These are phyloP conservation scores for Furcula furcula DNA, from an alignment of 2,888 invertebrate species.

Conservation along the genomic window DNA sequence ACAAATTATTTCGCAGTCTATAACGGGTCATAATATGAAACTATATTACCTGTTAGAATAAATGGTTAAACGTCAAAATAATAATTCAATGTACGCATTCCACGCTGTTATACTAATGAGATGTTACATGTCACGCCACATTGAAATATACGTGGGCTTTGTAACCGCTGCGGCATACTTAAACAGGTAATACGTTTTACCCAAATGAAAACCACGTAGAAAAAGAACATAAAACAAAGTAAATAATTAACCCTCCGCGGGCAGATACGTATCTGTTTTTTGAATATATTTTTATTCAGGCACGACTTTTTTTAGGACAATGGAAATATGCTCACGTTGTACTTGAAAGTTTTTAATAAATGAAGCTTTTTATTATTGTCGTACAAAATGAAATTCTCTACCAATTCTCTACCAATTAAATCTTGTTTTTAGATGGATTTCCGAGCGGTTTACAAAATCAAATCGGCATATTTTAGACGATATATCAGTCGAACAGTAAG, in stretches of 20 bases:
- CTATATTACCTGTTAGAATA: constrained; percentile 7
- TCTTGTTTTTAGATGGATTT: too few species aligned
- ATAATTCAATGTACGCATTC: constrained; percentile 20
- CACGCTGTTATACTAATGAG: constrained; percentile 24
- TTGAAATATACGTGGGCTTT: constrained; percentile 23
- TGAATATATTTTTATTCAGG: constrained; percentile 16
- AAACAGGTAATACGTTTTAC: constrained; percentile 26
- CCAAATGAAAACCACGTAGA: constrained; percentile 24
- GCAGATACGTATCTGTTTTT: constrained; percentile 23
- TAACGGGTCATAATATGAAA: neutral
- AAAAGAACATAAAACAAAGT: constrained; percentile 23
- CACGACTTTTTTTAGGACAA: constrained; percentile 13
- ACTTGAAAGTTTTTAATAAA: neutral
- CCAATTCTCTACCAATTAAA: too few species aligned
- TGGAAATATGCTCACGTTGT: neutral
- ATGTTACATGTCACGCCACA: constrained; percentile 23
- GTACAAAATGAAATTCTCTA: too few species aligned
- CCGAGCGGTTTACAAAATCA: too few species aligned
- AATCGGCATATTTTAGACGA: too few species aligned
- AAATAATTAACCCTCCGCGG: constrained; percentile 29
- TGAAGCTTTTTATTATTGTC: neutral
- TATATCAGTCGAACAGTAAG: too few species aligned
- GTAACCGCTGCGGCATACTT: constrained; percentile 24
- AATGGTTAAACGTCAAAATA: constrained; percentile 10
- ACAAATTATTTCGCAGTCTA: too few species aligned